Conservation (phyloP, 2,113 vertebrate species). For the Anseranas semipalmata region DNA sequence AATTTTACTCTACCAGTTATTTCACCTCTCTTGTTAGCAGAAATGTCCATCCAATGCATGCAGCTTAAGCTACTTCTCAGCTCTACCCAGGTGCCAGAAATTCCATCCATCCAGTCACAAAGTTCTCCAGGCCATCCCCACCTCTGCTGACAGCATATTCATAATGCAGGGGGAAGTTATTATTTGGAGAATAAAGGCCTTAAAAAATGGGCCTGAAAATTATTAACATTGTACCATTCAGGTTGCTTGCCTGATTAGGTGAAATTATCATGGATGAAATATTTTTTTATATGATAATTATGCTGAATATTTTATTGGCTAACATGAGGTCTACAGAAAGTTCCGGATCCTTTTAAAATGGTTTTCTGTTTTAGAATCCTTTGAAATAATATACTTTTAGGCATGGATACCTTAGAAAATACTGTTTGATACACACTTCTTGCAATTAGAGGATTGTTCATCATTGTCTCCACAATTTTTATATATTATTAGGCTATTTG, state of each 20-base stretch:
- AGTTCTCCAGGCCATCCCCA: background rate
- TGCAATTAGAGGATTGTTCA: background rate
- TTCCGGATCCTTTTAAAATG: background rate
- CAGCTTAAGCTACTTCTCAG: background rate
- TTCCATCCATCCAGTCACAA: background rate
- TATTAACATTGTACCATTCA: background rate
- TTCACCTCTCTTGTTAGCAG: background rate
- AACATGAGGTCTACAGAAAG: background rate
- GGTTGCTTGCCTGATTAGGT: background rate
- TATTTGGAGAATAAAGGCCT: background rate
- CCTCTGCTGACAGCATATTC: background rate
- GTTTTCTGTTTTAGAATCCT: background rate
- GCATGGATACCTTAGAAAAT: background rate
- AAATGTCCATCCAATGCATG: background rate
- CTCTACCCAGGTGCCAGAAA: background rate
- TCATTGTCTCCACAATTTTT: background rate
- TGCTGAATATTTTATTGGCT: background rate
- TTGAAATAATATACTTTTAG: background rate
- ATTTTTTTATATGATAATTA: background rate
- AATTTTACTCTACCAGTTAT: background rate
- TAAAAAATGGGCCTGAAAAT: background rate
- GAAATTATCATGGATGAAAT: background rate
- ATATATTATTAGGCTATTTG: conserved; percentile 76
- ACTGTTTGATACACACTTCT: background rate
- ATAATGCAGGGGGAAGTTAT: background rate